Percentiles rank a stretch among this genome's conserved stretches.
These are phyloP conservation scores for Hemitrygon akajei DNA, from an alignment of 2,797 vertebrate species.

Conservation along the genomic window DNA sequence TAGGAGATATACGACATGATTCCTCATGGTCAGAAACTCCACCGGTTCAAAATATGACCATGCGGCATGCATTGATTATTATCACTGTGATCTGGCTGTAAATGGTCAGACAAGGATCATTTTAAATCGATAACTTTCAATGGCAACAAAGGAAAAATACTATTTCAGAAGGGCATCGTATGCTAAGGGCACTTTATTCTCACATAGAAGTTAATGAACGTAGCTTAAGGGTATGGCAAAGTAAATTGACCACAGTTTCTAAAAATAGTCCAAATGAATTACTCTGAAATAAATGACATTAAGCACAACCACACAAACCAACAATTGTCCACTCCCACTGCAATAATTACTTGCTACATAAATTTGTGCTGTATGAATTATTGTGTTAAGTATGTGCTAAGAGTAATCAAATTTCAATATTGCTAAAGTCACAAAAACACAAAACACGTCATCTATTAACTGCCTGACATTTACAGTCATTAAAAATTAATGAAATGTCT, in stretches of 20 bases:
- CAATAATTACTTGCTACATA: not conserved
- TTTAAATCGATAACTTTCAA: not conserved
- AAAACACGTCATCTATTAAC: conserved; percentile 5
- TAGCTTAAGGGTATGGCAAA: not conserved
- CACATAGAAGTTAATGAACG: not conserved
- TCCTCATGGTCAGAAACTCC: not conserved
- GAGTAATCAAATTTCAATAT: conserved; percentile 4
- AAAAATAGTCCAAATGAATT: not conserved
- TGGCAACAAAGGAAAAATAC: not conserved
- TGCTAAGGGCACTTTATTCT: not conserved
- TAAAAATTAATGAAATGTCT: conserved; percentile 4
- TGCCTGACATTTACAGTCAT: not conserved
- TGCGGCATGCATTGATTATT: not conserved
- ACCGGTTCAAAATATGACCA: not conserved
- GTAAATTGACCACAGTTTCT: not conserved
- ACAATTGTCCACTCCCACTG: not conserved
- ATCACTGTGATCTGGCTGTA: not conserved
- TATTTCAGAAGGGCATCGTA: not conserved
- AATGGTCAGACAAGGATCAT: not conserved
- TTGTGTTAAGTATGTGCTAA: not conserved
- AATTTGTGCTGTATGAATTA: not conserved
- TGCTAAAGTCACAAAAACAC: not conserved
- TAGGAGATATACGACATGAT: not conserved
- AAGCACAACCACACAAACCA: not conserved
- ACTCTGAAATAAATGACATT: not conserved